Conservation (phyloP, 2,797 vertebrate species). For the Smutsia temminckii region DNA sequence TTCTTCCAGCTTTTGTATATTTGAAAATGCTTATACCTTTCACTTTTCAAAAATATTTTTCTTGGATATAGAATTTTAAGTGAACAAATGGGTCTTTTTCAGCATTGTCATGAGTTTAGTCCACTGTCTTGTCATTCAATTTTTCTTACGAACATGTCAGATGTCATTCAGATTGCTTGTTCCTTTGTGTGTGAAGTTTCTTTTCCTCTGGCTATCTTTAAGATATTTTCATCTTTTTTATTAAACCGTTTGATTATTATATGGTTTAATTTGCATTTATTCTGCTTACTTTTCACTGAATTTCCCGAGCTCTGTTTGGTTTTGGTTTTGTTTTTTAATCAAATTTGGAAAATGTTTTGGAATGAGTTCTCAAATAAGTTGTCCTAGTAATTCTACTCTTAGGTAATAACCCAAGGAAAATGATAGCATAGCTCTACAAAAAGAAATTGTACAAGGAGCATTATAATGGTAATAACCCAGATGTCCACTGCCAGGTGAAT, state of each 20-base stretch:
- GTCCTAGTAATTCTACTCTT: neutral
- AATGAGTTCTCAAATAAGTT: conserved; percentile 17
- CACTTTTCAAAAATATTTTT: neutral
- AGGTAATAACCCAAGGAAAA: neutral
- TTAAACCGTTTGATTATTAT: neutral
- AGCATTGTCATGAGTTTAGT: neutral
- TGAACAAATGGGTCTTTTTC: neutral
- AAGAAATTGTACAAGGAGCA: neutral
- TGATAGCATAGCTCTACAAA: neutral
- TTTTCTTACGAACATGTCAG: neutral
- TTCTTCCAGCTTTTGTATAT: neutral
- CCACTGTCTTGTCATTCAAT: neutral
- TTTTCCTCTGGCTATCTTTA: neutral
- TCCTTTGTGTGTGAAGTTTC: neutral
- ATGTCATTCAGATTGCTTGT: neutral
- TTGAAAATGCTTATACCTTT: neutral
- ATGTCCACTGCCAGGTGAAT: neutral
- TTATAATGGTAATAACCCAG: neutral
- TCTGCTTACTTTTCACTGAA: neutral
- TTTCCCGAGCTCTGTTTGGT: neutral
- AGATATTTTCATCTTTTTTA: neutral
- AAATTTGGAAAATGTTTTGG: neutral
- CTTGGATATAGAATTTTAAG: neutral
- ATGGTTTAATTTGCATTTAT: neutral
- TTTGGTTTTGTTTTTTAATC: neutral